Conservation (phyloP, 35 echinoderm and acorn worm genomes). For the Diadema setosum region DNA sequence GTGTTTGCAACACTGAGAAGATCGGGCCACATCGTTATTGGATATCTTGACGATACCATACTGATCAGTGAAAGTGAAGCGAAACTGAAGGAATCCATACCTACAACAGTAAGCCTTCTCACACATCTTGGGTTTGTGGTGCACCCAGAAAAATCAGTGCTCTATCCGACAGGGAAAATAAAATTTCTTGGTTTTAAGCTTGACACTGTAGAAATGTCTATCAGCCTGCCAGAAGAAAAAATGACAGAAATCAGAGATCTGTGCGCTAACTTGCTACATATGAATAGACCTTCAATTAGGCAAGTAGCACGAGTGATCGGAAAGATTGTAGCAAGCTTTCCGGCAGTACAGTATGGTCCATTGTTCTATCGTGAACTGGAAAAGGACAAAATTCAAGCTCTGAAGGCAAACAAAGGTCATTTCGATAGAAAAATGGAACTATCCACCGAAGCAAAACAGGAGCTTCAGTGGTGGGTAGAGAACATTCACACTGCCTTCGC, state of each 20-base stretch:
- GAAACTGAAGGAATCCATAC: neutral
- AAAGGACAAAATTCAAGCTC: slow-evolving; percentile 20
- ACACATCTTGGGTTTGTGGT: neutral
- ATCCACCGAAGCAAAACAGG: neutral
- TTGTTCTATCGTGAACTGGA: slow-evolving; percentile 56
- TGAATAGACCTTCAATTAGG: neutral
- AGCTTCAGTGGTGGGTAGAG: slow-evolving; percentile 3
- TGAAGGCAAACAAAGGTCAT: slow-evolving; percentile 22
- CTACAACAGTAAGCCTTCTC: neutral
- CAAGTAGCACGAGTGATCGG: slow-evolving; percentile 42
- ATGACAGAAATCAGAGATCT: neutral
- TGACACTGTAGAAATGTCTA: neutral
- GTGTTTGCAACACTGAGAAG: neutral
- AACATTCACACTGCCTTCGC: neutral
- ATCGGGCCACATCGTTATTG: neutral
- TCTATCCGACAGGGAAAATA: neutral
- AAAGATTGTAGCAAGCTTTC: slow-evolving; percentile 31
- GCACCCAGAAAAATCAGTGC: slow-evolving; percentile 15
- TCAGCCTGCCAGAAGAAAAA: neutral
- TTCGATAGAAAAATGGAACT: slow-evolving; percentile 26
- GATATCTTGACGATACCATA: slow-evolving; percentile 24
- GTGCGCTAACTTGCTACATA: neutral
- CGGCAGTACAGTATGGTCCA: slow-evolving; percentile 46
- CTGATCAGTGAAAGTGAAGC: neutral
- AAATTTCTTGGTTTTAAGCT: neutral